Base-by-base conservation (phyloP, 2,797 vertebrate species). In the Poeciliopsis paucimaculata region DNA sequence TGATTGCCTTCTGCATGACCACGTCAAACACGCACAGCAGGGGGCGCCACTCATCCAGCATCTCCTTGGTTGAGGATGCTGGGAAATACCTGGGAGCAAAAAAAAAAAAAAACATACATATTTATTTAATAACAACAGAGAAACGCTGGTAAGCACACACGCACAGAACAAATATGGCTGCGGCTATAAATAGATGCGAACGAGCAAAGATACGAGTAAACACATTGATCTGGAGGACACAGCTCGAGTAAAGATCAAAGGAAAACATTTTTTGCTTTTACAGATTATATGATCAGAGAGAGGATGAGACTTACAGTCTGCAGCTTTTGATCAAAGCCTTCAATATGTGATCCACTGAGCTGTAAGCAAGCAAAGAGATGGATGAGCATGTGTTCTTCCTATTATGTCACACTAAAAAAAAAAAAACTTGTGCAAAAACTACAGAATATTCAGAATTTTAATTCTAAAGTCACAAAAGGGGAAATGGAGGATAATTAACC, bases 251-350 rank as follows among this genome's bases (percentile, higher is more conserved):
- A 72, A 84, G 80, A 92, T 92, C 84, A 93, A 89, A 92, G 88
- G 51, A 6, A 72, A 4, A 64, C 82, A 86, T 88, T 86, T 88
- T 82, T 81, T 72, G 5, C 34, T 12, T 53, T 55, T 76, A 80
- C 72, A 88, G 86, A 87, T 86, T 62, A 82, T 84, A 80, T 43
- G 82, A 91, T 89, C 86, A 88, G 82, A 87, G 83, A 76, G 83
- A 77, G 47, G 77, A 79, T 49, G 84, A 82, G 86, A 98, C 98
- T 98, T 96, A 99, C 98, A 97, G 97, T 93, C 98, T 95, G 95
- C 98, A 99, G 96, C 96, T 98, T 95, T 98, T 99, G 94, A 99
- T 97, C 46, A 99, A 95, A 78, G 97, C 98, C 95, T 99, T 99
- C 95, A 99, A 91, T 89, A 99, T 96, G 87, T 97, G 97, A 93